phyloP scores from a whole-genome alignment of 64 coral and sea anemone species.

The Pocillopora damicornis region DNA sequence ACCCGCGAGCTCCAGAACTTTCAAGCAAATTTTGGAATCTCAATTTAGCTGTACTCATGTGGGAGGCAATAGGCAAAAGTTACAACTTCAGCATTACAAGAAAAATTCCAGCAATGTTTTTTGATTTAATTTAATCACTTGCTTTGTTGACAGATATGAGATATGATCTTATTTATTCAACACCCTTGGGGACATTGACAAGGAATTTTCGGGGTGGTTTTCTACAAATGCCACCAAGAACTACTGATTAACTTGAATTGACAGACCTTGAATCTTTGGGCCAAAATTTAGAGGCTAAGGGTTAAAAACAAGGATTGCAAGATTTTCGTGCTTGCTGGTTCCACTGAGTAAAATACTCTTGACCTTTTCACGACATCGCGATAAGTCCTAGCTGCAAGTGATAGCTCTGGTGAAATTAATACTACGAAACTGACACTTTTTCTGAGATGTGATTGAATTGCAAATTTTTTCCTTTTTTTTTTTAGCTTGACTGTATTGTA shows the following conservation, averaged over 20 bases:
- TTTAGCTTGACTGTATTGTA: too few relatives aligned
- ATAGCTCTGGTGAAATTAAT: background rate
- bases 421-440: background rate
- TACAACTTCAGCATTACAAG: background rate
- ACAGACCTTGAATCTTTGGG: background rate
- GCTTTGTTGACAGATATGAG: conserved; percentile 11
- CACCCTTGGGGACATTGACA: background rate
- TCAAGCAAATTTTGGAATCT: too few relatives aligned
- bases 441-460: background rate
- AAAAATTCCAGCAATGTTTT: conserved; percentile 8
- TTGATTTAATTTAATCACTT: background rate
- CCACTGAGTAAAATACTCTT: background rate
- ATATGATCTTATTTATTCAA: conserved; percentile 24
- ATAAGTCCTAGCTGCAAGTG: conserved; percentile 1
- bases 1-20: too few relatives aligned
- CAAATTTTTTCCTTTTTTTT: background rate
- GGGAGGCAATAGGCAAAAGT: too few relatives aligned
- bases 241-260: background rate
- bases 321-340: conserved; percentile 18
- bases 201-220: background rate
- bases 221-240: background rate
- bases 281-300: background rate
- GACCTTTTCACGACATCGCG: conserved; percentile 1
- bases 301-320: background rate
- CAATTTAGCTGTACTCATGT: too few relatives aligned